These are phyloP conservation scores for Colletes latitarsis DNA, from an alignment of 1,140 invertebrate genomes.

Conservation along the genomic window DNA sequence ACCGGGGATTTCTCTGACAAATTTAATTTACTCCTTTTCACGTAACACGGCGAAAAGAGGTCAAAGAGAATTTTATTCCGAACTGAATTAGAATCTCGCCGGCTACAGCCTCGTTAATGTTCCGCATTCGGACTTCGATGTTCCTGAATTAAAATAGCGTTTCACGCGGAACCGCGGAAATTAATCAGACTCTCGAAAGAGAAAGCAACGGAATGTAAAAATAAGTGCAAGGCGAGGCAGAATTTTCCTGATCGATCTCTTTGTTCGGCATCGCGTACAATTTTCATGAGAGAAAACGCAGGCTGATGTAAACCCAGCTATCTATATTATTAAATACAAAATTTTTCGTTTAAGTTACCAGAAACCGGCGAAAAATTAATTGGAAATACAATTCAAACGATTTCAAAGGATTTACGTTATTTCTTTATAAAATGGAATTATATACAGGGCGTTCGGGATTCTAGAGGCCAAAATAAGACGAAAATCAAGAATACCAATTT, in stretches of 20 bases:
- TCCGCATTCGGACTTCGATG: neutral
- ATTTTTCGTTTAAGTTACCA: too few species aligned
- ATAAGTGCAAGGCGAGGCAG: slow-evolving; percentile 20
- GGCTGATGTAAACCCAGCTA: too few species aligned
- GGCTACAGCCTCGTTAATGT: slow-evolving; percentile 1
- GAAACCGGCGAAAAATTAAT: too few species aligned
- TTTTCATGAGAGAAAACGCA: neutral
- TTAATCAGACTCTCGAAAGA: slow-evolving; percentile 7
- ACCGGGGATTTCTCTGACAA: neutral
- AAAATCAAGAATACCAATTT: too few species aligned
- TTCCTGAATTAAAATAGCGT: neutral
- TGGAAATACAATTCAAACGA: too few species aligned
- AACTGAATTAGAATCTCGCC: neutral
- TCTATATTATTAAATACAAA: too few species aligned
- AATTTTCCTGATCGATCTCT: slow-evolving; percentile 37
- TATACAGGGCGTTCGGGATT: too few species aligned
- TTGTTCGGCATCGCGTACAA: neutral
- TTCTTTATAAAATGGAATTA: too few species aligned
- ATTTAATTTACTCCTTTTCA: slow-evolving; percentile 2
- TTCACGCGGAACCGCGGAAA: slow-evolving; percentile 1
- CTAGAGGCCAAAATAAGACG: too few species aligned
- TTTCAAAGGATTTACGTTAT: too few species aligned
- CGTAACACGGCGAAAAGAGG: neutral
- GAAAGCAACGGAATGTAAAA: neutral
- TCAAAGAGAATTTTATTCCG: slow-evolving; percentile 10